Conservation (phyloP, 2,113 vertebrate genomes). For the Sterrhoptilus dennistouni region DNA sequence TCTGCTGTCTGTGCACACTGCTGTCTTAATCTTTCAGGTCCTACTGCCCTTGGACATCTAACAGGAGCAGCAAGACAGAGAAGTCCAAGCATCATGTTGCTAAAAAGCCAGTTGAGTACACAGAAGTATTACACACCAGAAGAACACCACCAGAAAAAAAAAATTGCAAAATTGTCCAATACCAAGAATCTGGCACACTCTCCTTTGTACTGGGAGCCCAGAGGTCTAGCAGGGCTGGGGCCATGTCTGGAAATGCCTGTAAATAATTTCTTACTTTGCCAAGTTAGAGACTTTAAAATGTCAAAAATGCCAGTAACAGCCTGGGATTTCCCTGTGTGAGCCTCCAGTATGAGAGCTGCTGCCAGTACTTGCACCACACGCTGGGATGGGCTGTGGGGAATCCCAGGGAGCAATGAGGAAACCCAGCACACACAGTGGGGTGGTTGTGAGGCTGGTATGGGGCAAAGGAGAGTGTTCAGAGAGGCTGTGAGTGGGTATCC, state of each 20-base stretch:
- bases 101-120: not conserved
- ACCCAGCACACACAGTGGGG: rapidly evolving
- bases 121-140: not conserved
- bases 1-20: slow-evolving; percentile 26
- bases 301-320: not conserved
- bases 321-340: not conserved
- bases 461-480: not conserved
- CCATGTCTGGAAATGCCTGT: not conserved
- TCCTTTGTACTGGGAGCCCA: not conserved
- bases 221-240: not conserved
- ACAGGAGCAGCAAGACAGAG: not conserved
- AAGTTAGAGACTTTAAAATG: slow-evolving; percentile 9
- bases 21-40: not conserved
- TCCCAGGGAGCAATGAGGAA: rapidly evolving
- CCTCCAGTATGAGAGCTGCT: not conserved
- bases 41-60: not conserved
- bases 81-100: not conserved
- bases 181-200: not conserved
- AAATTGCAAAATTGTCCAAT: not conserved
- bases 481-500: not conserved
- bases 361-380: rapidly evolving
- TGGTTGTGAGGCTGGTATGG: not conserved
- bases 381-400: not conserved
- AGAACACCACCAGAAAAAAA: not conserved
- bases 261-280: not conserved